These are phyloP conservation scores for Octopus sinensis DNA, from an alignment of 1,140 invertebrate genomes.

Conservation along the genomic window DNA sequence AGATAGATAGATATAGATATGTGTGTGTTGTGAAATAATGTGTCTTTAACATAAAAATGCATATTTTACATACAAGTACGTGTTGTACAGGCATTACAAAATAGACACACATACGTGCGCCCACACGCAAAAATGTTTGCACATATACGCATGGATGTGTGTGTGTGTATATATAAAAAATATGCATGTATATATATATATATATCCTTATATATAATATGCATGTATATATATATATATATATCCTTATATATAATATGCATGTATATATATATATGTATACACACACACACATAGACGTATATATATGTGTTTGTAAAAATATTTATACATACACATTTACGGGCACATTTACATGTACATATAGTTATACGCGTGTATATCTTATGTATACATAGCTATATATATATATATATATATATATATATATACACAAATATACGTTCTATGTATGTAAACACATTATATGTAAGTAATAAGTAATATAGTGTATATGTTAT, in stretches of 20 bases:
- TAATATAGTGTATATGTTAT: too few species aligned
- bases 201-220: too few species aligned
- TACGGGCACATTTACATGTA: background rate
- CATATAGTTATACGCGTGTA: background rate
- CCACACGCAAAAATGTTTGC: background rate
- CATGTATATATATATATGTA: background rate
- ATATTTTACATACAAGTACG: too few species aligned
- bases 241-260: background rate
- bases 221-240: background rate
- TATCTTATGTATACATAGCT: background rate
- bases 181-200: background rate
- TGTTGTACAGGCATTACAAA: too few species aligned
- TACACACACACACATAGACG: background rate
- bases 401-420: constrained; percentile 6
- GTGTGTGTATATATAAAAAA: background rate
- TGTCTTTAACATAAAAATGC: too few species aligned
- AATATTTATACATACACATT: background rate
- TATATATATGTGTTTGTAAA: background rate
- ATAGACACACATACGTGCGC: background rate
- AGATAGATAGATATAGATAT: too few species aligned
- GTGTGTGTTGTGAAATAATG: too few species aligned
- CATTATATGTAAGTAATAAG: too few species aligned
- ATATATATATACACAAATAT: background rate
- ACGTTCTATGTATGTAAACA: too few species aligned
- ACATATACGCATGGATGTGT: background rate